Evolutionary conservation across 2,113 vertebrate genomes (phyloP), one percentile per base, ranked within the genome.

Genomic region (Forbesichthys agassizii): DNA sequence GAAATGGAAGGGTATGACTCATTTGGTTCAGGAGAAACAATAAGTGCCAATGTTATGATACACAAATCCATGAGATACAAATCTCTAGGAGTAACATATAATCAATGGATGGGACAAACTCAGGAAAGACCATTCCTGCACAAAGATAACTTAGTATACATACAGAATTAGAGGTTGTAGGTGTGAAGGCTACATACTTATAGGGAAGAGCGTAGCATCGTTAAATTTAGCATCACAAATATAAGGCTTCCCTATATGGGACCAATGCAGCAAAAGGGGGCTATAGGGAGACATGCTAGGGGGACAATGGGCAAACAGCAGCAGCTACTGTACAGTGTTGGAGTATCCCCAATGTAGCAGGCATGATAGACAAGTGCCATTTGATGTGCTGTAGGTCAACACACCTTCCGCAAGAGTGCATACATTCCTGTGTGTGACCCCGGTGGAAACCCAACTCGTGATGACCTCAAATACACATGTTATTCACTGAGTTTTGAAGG

Each of bases 221-320:
- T 86, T 76, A 84, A 84, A 82, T 82, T 89, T 88, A 88, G 88
- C 88, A 89, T 83, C 83, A 75, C 74, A 87, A 77, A 70, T 78
- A 81, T 91, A 90, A 91, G 88, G 88, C 86, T 86, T 90, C 84
- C 87, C 83, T 56, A 33, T 48, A 78, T 79, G 88, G 88, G 87
- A 87, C 74, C 58, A 78, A 84, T 88, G 88, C 90, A 90, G 90
- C 88, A 91, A 84, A 80, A 81, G 78, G 86, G 27, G 86, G 77
- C 76, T 77, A 79, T 53, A 5, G 65, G 51, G 81, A 61, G 46
- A 54, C 10, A 61, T 61, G 70, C 49, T 53, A 20, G 36, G 57
- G 46, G 42, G 55, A 86, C 76, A 57, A 73, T 53, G 81, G 72
- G 54, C 65, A 66, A 48, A 79, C 64, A 64, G 77, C 64, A 85